Percentiles rank a stretch among this genome's conserved stretches.
Evolutionary conservation across 2,797 vertebrate genomes (phyloP).

Genomic region (Neopelma chrysocephalum): DNA sequence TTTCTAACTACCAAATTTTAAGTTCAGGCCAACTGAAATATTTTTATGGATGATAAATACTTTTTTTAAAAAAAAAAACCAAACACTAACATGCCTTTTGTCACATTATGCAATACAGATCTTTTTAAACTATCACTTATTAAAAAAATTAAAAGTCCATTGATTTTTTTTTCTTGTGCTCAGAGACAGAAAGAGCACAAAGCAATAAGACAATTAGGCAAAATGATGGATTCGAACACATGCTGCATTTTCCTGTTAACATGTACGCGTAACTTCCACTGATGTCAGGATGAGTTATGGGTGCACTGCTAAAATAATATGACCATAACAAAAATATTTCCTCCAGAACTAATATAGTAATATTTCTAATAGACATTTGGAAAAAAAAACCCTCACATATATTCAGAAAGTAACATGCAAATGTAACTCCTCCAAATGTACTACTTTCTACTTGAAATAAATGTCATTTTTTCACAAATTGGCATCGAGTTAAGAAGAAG

Average conservation of each 20-base stretch:
- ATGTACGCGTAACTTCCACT: slow-evolving; percentile 22
- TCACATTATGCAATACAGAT: neutral
- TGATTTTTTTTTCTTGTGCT: neutral
- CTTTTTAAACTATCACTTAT: neutral
- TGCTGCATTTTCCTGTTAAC: slow-evolving; percentile 19
- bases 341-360: slow-evolving; percentile 50
- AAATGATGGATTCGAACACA: slow-evolving; percentile 56
- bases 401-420: neutral
- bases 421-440: slow-evolving; percentile 20
- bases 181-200: neutral
- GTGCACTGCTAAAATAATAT: slow-evolving; percentile 15
- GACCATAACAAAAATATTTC: slow-evolving; percentile 29
- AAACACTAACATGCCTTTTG: neutral
- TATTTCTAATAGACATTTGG: slow-evolving; percentile 47
- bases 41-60: neutral
- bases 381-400: neutral
- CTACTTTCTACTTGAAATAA: slow-evolving; percentile 27
- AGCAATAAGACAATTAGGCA: slow-evolving; percentile 13
- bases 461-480: slow-evolving; percentile 32
- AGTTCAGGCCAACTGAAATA: neutral
- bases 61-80: neutral
- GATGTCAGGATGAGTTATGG: slow-evolving; percentile 47
- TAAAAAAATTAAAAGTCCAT: neutral
- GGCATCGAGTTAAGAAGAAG: slow-evolving; percentile 19
- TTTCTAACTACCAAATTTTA: neutral